A percentile compares a stretch with the other conserved stretches of the same genome.
phyloP scores from a whole-genome alignment of 1,140 invertebrate species.

The Listronotus bonariensis region DNA sequence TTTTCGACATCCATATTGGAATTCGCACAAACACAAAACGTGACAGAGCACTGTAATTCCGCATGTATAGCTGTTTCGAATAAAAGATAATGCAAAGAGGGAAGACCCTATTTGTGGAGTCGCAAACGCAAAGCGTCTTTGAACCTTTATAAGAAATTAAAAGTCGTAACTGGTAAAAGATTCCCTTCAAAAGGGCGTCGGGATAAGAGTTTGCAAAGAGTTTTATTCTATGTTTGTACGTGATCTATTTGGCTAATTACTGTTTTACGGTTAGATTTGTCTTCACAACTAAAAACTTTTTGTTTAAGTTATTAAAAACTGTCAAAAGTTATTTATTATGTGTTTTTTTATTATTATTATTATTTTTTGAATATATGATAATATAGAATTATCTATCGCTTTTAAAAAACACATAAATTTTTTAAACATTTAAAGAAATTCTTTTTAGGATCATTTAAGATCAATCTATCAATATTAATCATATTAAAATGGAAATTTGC shows the following conservation, averaged over 20 bases:
- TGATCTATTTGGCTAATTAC: background rate
- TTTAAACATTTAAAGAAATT: no score
- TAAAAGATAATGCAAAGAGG: slow-evolving; percentile 34
- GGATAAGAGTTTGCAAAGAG: slow-evolving; percentile 25
- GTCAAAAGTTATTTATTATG: no score
- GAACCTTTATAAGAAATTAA: slow-evolving; percentile 35
- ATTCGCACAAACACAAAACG: slow-evolving; percentile 25
- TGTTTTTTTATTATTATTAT: no score
- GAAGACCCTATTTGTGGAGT: slow-evolving; percentile 33
- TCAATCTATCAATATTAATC: no score
- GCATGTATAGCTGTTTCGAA: slow-evolving; percentile 26
- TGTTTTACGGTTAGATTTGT: no score
- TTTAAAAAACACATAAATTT: no score
- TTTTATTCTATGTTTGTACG: slow-evolving; percentile 19
- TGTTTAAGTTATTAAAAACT: no score
- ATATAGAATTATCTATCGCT: no score
- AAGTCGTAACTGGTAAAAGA: slow-evolving; percentile 22
- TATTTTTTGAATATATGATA: no score
- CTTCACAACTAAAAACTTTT: no score
- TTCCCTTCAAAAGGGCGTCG: slow-evolving; percentile 19
- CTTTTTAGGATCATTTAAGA: no score
- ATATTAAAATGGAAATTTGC: no score
- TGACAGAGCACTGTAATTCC: slow-evolving; percentile 23
- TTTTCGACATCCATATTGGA: slow-evolving; percentile 15
- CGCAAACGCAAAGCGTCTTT: slow-evolving; percentile 2